phyloP scores from a whole-genome alignment of 2,113 vertebrate species.

The Coptodon rendalli region DNA sequence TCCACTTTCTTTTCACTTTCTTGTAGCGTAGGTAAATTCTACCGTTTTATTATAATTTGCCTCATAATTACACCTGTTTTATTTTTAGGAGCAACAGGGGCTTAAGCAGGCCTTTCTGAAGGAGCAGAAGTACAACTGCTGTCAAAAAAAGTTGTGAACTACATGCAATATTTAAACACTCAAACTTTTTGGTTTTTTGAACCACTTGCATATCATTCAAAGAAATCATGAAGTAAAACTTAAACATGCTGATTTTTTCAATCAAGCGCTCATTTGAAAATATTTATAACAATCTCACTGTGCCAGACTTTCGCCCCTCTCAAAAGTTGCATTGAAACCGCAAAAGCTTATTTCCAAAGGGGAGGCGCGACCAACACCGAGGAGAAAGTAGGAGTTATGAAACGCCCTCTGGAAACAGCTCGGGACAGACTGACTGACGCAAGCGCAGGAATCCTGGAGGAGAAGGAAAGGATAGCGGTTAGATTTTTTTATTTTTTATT shows the following conservation, averaged over 20 bases:
- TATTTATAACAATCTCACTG: fast-evolving
- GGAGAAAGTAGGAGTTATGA: conserved; percentile 50
- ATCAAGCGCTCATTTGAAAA: background rate
- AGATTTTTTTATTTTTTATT: background rate
- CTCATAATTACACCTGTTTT: background rate
- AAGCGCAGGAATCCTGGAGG: conserved; percentile 30
- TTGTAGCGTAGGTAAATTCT: background rate
- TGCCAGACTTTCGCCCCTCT: fast-evolving
- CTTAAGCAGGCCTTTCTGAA: fast-evolving
- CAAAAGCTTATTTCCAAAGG: conserved; percentile 37
- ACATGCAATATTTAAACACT: fast-evolving
- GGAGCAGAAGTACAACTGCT: background rate
- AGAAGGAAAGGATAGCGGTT: conserved; percentile 22
- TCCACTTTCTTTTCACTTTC: background rate
- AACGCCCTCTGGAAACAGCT: conserved; percentile 75
- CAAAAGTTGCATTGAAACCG: background rate
- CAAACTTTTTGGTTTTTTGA: background rate
- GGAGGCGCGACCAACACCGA: conserved; percentile 76
- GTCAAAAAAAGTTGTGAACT: background rate
- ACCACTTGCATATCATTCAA: background rate
- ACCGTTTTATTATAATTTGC: background rate
- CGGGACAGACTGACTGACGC: background rate
- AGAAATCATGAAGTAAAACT: fast-evolving
- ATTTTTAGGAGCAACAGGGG: background rate
- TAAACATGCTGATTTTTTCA: fast-evolving